Percentiles rank a stretch among this genome's conserved stretches.
These are phyloP conservation scores for Antitype chi DNA, from an alignment of 2,888 invertebrate genomes.

Conservation along the genomic window DNA sequence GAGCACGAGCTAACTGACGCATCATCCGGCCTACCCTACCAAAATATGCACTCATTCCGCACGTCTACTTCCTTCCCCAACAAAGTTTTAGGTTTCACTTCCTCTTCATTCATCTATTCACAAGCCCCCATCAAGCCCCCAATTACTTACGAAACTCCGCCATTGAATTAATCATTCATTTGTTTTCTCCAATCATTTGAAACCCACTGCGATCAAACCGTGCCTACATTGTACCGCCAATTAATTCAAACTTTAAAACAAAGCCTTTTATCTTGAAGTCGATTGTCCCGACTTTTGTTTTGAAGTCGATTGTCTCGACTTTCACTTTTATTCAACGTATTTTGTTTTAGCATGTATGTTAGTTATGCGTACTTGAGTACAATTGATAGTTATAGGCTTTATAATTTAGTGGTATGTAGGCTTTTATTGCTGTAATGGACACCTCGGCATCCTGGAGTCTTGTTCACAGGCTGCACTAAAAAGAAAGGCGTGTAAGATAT, in stretches of 20 bases:
- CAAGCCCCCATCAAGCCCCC: constrained; percentile 35
- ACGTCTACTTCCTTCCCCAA: constrained; percentile 12
- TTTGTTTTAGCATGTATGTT: constrained; percentile 20
- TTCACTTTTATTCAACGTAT: constrained; percentile 26
- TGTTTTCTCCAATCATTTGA: constrained; percentile 47
- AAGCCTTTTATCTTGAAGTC: constrained; percentile 46
- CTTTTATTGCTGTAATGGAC: constrained; percentile 46
- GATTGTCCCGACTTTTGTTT: constrained; percentile 40
- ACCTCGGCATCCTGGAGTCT: constrained; percentile 12
- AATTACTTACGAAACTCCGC: constrained; percentile 49
- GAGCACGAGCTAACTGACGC: neutral
- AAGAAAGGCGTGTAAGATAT: constrained; percentile 28
- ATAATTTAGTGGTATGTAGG: constrained; percentile 32
- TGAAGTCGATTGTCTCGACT: constrained; percentile 36
- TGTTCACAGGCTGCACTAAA: constrained; percentile 22
- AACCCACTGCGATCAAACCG: constrained; percentile 49
- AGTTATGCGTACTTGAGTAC: constrained; percentile 21
- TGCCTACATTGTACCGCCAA: constrained; percentile 33
- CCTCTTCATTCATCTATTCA: constrained; percentile 23
- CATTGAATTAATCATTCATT: constrained; percentile 57
- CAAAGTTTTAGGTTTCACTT: constrained; percentile 20
- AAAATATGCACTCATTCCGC: neutral
- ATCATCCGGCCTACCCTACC: neutral
- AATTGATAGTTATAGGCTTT: constrained; percentile 48
- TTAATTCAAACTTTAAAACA: constrained; percentile 55